Evolutionary conservation across 2,888 invertebrate species (phyloP).

Genomic region (Lordiphosa andalusiaca): DNA sequence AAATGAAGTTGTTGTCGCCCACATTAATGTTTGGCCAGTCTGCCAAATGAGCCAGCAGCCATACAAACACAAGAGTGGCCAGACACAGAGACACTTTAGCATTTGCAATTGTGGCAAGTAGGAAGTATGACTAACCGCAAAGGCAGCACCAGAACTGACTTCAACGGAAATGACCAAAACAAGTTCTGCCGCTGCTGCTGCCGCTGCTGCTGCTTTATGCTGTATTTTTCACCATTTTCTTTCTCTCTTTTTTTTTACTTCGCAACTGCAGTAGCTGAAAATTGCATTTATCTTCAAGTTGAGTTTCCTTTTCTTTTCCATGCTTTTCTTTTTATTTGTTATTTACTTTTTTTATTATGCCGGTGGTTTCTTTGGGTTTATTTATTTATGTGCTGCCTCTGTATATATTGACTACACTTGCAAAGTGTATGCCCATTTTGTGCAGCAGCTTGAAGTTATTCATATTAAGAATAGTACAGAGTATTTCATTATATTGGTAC

Average conservation of each 20-base stretch:
- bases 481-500: too few relatives aligned
- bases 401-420: too few relatives aligned
- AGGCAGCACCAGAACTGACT: slow-evolving; percentile 25
- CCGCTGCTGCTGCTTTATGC: slow-evolving; percentile 6
- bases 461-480: too few relatives aligned
- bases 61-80: too few relatives aligned
- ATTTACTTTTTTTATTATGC: slow-evolving; percentile 5
- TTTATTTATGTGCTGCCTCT: too few relatives aligned
- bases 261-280: slow-evolving; percentile 38
- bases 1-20: slow-evolving; percentile 56
- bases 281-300: slow-evolving; percentile 67
- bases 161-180: slow-evolving; percentile 54
- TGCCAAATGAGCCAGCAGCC: slow-evolving; percentile 51
- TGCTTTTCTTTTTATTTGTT: slow-evolving; percentile 9
- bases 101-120: slow-evolving; percentile 3
- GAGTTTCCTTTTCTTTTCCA: slow-evolving; percentile 14
- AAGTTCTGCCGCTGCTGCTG: slow-evolving; percentile 17
- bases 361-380: too few relatives aligned
- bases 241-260: slow-evolving; percentile 1
- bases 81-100: neutral
- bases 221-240: slow-evolving; percentile 16
- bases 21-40: slow-evolving; percentile 39
- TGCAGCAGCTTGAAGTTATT: too few relatives aligned
- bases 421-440: too few relatives aligned
- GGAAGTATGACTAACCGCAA: slow-evolving; percentile 39